These are phyloP conservation scores for Tauraco erythrolophus DNA, from an alignment of 2,113 vertebrate genomes.

Conservation along the genomic window DNA sequence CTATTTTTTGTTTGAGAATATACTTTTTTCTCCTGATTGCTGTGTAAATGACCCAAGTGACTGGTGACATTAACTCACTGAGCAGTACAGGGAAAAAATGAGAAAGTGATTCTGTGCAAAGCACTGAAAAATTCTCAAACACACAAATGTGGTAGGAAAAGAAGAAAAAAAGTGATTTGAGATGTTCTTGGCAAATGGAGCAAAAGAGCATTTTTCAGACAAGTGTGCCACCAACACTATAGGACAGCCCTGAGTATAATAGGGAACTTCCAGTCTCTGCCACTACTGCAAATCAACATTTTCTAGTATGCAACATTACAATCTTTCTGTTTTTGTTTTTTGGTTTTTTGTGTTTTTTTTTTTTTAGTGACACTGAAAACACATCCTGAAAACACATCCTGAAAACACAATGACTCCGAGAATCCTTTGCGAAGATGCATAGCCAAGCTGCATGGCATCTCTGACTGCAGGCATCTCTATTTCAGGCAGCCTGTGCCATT, in stretches of 20 bases:
- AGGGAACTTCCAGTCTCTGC: not conserved
- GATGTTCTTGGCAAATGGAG: not conserved
- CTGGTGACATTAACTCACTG: not conserved
- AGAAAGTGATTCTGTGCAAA: not conserved
- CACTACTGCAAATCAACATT: not conserved
- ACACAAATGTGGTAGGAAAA: not conserved
- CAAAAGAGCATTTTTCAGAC: not conserved
- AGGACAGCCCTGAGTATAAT: not conserved
- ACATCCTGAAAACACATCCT: not conserved
- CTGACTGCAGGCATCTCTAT: not conserved
- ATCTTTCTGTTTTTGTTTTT: not conserved
- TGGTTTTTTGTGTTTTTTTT: not conserved
- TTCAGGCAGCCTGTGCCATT: not conserved
- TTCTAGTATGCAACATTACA: not conserved
- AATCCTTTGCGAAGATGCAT: not conserved
- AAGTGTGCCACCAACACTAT: not conserved
- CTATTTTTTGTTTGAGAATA: not conserved
- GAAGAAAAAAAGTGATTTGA: not conserved
- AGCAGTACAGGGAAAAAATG: not conserved
- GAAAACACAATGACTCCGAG: not conserved
- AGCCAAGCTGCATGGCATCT: not conserved
- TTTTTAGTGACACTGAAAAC: not conserved
- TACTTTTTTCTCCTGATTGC: not conserved
- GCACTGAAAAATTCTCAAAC: not conserved
- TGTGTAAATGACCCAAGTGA: not conserved